Evolutionary conservation across 2,113 vertebrate species (phyloP).

Genomic region (Alethe diademata): DNA sequence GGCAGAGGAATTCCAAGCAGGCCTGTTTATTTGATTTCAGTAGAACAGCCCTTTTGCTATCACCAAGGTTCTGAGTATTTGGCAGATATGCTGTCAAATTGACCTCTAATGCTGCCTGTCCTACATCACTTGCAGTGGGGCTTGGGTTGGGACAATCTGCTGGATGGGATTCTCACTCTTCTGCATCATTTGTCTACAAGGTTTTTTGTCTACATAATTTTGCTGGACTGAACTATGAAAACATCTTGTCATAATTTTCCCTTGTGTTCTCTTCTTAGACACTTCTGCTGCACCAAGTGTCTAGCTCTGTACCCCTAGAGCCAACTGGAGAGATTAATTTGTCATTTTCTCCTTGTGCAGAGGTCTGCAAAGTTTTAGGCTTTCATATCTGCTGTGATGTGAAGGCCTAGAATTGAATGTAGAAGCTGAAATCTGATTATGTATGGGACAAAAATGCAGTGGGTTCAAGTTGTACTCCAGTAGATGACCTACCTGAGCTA

Average conservation of each 20-base stretch:
- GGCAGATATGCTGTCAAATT: background rate
- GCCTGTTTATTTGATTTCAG: background rate
- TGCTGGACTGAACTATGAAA: background rate
- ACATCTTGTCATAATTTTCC: background rate
- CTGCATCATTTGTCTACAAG: background rate
- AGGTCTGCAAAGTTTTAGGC: background rate
- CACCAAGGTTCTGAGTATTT: background rate
- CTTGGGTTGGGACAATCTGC: background rate
- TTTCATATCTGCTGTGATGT: background rate
- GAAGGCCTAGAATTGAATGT: background rate
- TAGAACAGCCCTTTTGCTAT: background rate
- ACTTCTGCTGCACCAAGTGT: background rate
- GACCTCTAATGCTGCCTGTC: background rate
- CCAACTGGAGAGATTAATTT: background rate
- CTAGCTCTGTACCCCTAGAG: background rate
- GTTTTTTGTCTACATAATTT: background rate
- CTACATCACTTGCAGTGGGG: background rate
- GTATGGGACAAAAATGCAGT: background rate
- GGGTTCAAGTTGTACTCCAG: background rate
- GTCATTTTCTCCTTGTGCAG: background rate
- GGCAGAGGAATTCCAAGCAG: slow-evolving; percentile 35
- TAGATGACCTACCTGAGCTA: background rate
- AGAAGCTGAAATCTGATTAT: background rate
- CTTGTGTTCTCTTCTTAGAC: background rate
- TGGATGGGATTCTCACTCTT: background rate